Evolutionary conservation across 2,797 vertebrate species (phyloP).

Genomic region (Gadopsis bispinosus): DNA sequence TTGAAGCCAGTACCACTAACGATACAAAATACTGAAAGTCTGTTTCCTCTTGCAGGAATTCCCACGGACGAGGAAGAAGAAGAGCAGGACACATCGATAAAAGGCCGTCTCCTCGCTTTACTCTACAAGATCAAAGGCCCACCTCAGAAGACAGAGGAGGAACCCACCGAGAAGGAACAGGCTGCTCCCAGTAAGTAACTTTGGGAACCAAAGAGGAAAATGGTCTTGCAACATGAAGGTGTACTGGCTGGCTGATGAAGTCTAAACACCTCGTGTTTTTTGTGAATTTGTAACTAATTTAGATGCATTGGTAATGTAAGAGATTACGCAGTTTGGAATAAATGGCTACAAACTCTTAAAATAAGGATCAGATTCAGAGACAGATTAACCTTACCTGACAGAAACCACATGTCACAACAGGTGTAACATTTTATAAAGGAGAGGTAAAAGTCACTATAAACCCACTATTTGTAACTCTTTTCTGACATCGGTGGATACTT

Average conservation of each 20-base stretch:
- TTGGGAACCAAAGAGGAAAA: background rate
- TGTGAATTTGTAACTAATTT: background rate
- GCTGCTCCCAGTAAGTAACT: conserved; percentile 89
- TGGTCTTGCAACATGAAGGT: background rate
- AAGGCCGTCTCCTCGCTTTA: conserved; percentile 91
- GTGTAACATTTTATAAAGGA: background rate
- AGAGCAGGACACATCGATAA: conserved; percentile 92
- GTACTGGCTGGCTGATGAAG: background rate
- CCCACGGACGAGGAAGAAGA: conserved; percentile 93
- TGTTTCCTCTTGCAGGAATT: conserved; percentile 86
- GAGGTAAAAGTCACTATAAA: background rate
- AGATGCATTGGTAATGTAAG: background rate
- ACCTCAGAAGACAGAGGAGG: conserved; percentile 89
- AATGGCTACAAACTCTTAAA: background rate
- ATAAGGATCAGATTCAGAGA: background rate
- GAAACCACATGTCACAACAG: background rate
- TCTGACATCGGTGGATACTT: background rate
- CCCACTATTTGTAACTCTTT: background rate
- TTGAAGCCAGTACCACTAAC: background rate
- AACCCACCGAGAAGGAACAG: conserved; percentile 88
- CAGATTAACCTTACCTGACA: background rate
- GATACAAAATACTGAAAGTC: background rate
- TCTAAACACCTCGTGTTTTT: conserved; percentile 1
- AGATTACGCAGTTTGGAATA: background rate
- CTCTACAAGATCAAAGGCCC: conserved; percentile 95